Base-by-base conservation (phyloP, 37 sponge, comb jelly and placozoan genomes). In the Crambe crambe region DNA sequence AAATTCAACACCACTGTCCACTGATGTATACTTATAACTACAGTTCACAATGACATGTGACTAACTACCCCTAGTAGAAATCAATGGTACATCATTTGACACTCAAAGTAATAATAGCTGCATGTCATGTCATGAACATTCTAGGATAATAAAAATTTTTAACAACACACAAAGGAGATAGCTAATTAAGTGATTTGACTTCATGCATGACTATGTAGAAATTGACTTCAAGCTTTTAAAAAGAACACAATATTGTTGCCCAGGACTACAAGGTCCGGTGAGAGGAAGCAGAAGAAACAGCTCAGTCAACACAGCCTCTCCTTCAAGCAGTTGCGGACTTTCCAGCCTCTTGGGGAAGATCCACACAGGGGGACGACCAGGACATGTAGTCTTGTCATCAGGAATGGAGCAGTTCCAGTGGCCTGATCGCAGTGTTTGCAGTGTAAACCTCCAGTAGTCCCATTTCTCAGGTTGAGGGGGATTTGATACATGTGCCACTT, bases 311-410 rank as follows among this genome's bases (percentile, higher is more conserved):
- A 90, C 59, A 29, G 72, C 86, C 15, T 67, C 59, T 34, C 90
- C 90, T 36, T 80, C 47, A 10, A 85, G 12, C 27, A 90, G 20
- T 36, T 42, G 59, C 10, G 61, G 59, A 20, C 37, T 72, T 15
- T 22, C 27, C 42, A 70, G 72, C 43, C 62, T 42, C 23, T 70
- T n/a, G 54, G 90, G 90, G 39, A 85, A 79, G 9, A 90, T 56
- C 72, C 57, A 80, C 18, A 90, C 68, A 0, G 90, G 86, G 34
- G 85, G 90, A 31, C 90, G 72, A 22, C 79, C 79, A 44, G 75
- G 66, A 27, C 74, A 41, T 44, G 75, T 74, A 10, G 23, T 54
- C 60, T 80, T 74, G 29, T 73, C 80, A 27, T 80, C 74, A 37
- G 81, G 51, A 29, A 23, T 64, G 18, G 68, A 26, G 26, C 76